Conservation (phyloP, 2,113 vertebrate species). For the Bubo blakistoni region DNA sequence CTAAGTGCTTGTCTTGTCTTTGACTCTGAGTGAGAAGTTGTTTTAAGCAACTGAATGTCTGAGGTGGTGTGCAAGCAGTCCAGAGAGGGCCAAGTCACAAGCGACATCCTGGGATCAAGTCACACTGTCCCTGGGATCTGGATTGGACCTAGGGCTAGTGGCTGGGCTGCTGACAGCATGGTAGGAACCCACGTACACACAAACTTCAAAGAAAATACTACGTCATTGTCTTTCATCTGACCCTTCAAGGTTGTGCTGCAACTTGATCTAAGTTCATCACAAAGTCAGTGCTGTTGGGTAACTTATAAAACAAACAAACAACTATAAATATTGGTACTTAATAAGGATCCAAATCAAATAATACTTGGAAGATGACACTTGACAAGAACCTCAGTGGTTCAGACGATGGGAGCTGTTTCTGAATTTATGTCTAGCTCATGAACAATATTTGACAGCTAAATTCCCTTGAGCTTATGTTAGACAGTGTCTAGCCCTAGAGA, state of each 20-base stretch:
- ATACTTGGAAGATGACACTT: not conserved
- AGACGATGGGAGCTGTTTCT: not conserved
- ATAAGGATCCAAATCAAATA: not conserved
- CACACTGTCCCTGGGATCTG: not conserved
- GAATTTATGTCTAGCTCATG: not conserved
- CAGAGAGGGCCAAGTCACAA: not conserved
- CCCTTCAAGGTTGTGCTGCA: not conserved
- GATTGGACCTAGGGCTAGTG: not conserved
- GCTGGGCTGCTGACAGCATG: not conserved
- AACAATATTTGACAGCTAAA: not conserved
- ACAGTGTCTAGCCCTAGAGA: not conserved
- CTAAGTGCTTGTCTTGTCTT: not conserved
- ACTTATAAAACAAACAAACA: not conserved
- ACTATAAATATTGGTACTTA: not conserved
- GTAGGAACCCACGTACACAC: not conserved
- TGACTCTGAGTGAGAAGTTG: not conserved
- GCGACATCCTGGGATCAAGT: not conserved
- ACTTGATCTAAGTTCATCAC: not conserved
- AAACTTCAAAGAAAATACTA: not conserved
- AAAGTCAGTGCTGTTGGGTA: not conserved
- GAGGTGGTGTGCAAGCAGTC: not conserved
- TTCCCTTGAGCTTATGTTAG: not conserved
- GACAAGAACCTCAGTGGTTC: not conserved
- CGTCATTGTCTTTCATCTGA: not conserved
- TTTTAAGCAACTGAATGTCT: not conserved